Evolutionary conservation across 1,140 invertebrate species (phyloP), one percentile per base, ranked within the genome.

Genomic region (Drosophila saltans): DNA sequence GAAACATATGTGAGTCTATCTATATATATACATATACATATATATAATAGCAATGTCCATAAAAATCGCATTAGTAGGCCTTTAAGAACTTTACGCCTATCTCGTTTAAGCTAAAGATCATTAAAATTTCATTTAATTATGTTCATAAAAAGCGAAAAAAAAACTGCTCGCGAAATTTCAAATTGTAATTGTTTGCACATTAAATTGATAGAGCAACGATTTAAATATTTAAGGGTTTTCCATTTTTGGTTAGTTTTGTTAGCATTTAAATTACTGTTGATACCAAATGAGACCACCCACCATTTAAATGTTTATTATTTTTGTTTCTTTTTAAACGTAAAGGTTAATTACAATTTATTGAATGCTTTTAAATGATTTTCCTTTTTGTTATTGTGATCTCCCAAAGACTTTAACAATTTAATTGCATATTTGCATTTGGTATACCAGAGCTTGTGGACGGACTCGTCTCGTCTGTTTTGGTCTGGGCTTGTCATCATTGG

Each of bases 341-440:
- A 88, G 72, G 80, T 88, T 81, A 88, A 86, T 86, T 86, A 86
- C 83, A 80, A 83, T 85, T 88, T 85, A 85, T 85, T 82, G 83
- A 65, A 83, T 61, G 79, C 72, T 84, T 66, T 72, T 63, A 78
- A 78, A 72, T 60, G 68, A 39, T 39, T 59, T 21, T 16, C 16
- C 3, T 26, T 8, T 65, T 43, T 69, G 45, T 78, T 81, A 86
- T 69, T 75, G 82, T 81, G 78, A 64, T 72, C 64, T 36, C 58
- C 66, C 6, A 36, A 1, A 36, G 33, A 36, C 4, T 36, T 36
- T 6, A 89, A 89, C 84, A 89, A 89, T 89, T 89, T 90, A 89
- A 89, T 89, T 89, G 84, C 81, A 84, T 78, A 89, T 89, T 89
- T 89, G 84, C 84, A 89, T 88, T 88, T 75, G 83, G 83, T 16